Evolutionary conservation across 2,888 invertebrate species (phyloP).

Genomic region (Philereme vetulata): DNA sequence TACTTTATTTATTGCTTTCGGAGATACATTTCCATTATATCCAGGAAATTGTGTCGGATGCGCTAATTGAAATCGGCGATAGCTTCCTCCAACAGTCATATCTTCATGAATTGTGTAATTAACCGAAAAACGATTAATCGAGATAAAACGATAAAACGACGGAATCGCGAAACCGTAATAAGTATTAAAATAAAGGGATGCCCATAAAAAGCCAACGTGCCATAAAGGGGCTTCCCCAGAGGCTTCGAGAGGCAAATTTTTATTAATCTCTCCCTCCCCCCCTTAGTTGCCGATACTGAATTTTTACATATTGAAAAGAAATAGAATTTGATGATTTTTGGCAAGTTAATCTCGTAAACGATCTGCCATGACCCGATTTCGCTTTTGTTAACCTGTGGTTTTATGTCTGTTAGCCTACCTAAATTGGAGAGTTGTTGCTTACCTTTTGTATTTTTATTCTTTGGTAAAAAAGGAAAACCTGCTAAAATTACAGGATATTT

Average conservation of each 20-base stretch:
- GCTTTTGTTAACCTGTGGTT: conserved; percentile 36
- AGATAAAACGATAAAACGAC: conserved; percentile 65
- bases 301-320: conserved; percentile 68
- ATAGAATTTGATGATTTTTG: conserved; percentile 61
- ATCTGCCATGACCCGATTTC: conserved; percentile 35
- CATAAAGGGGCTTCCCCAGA: conserved; percentile 71
- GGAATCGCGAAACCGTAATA: conserved; percentile 72
- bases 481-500: not conserved
- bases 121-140: conserved; percentile 72
- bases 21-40: conserved; percentile 21
- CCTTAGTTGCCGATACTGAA: conserved; percentile 59
- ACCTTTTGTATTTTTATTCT: conserved; percentile 19
- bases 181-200: conserved; percentile 75
- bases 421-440: conserved; percentile 32
- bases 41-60: conserved; percentile 24
- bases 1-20: conserved; percentile 24
- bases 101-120: conserved; percentile 60
- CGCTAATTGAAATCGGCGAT: conserved; percentile 35
- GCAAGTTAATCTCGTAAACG: conserved; percentile 41
- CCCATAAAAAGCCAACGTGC: conserved; percentile 75
- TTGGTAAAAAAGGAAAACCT: conserved; percentile 9
- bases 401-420: conserved; percentile 35
- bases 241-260: conserved; percentile 71
- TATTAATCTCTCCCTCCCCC: conserved; percentile 73
- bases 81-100: conserved; percentile 39